Percentiles rank a stretch among this genome's conserved stretches.
Conservation (phyloP, 2,797 vertebrate species). For the Pseudochirops cupreus region DNA sequence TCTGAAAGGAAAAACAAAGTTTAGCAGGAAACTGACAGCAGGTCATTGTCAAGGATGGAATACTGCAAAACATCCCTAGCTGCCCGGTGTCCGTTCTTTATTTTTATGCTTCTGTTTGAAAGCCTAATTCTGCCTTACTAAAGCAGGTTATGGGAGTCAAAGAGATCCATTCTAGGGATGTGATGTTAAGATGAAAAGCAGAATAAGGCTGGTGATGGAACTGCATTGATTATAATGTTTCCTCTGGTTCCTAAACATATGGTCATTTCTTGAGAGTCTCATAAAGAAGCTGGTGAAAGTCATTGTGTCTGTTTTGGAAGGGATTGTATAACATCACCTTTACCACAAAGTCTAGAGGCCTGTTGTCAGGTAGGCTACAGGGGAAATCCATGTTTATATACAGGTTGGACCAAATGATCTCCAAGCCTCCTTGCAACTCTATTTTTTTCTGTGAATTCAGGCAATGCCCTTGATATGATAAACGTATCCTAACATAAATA, state of each 20-base stretch:
- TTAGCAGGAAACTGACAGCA: slow-evolving; percentile 60
- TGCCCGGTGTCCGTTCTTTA: neutral
- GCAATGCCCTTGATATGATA: neutral
- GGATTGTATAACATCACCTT: neutral
- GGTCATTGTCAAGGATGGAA: slow-evolving; percentile 41
- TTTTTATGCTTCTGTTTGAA: neutral
- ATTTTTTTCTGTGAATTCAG: neutral
- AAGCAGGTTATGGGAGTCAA: neutral
- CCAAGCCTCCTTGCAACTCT: neutral
- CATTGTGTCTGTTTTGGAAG: neutral
- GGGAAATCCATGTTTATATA: neutral
- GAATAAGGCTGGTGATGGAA: neutral
- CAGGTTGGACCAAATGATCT: neutral
- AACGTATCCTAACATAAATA: neutral
- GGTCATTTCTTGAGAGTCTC: neutral
- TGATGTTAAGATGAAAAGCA: neutral
- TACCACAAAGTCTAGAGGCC: neutral
- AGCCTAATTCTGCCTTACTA: neutral
- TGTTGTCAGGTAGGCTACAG: neutral
- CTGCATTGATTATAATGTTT: neutral
- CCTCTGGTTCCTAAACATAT: neutral
- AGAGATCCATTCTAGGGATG: neutral
- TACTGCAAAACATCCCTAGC: slow-evolving; percentile 56
- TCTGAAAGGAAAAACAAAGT: slow-evolving; percentile 51
- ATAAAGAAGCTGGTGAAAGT: neutral